Conservation (phyloP, 1,140 invertebrate genomes). For the Thaumatotibia leucotreta region DNA sequence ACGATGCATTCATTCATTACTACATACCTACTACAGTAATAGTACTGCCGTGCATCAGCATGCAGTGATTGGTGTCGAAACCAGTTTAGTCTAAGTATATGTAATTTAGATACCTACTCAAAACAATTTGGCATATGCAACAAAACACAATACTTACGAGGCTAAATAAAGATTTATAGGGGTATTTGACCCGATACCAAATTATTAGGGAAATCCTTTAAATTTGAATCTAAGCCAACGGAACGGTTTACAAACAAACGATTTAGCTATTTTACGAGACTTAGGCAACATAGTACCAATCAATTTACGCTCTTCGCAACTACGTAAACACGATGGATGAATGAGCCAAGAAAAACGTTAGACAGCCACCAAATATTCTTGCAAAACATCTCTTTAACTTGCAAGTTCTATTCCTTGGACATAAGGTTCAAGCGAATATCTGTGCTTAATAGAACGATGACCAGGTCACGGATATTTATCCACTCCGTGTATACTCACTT, state of each 20-base stretch:
- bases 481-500: neutral
- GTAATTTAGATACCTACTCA: too few species aligned
- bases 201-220: neutral
- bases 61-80: too few species aligned
- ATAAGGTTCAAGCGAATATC: neutral
- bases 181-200: neutral
- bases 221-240: neutral
- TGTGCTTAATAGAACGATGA: neutral
- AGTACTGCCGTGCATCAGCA: too few species aligned
- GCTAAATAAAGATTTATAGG: slow-evolving; percentile 24
- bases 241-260: neutral
- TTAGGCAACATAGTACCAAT: neutral
- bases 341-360: slow-evolving; percentile 37
- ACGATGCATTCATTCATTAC: too few species aligned
- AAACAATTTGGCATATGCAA: too few species aligned
- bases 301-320: slow-evolving; percentile 22
- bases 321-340: slow-evolving; percentile 19
- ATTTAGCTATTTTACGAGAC: slow-evolving; percentile 14
- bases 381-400: slow-evolving; percentile 19
- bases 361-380: slow-evolving; percentile 22
- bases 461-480: slow-evolving; percentile 1
- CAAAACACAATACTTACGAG: neutral
- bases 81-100: too few species aligned
- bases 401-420: neutral
- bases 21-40: too few species aligned